Conservation (phyloP, 2,113 vertebrate genomes). For the Ancistrus triradiatus region DNA sequence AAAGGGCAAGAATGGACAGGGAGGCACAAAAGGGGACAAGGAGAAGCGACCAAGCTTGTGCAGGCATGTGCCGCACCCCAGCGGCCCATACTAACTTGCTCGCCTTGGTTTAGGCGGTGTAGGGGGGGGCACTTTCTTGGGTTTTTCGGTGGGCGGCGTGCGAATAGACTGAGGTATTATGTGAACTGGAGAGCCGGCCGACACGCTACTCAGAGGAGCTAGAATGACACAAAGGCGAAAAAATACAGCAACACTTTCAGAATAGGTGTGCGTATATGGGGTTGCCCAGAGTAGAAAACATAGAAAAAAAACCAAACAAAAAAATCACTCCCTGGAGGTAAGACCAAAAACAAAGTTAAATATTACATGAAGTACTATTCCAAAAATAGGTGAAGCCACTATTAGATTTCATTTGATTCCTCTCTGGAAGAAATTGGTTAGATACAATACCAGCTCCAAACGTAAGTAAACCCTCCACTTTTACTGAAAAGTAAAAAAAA, state of each 20-base stretch:
- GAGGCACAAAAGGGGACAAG: constrained; percentile 10
- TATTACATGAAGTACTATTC: no score
- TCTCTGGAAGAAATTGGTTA: background rate
- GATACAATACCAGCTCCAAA: no score
- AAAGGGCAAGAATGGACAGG: background rate
- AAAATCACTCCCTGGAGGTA: constrained; percentile 2
- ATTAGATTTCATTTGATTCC: background rate
- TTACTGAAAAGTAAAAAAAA: no score
- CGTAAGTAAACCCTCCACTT: no score
- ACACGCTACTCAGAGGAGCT: constrained; percentile 59
- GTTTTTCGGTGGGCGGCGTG: constrained; percentile 72
- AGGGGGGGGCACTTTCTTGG: constrained; percentile 72
- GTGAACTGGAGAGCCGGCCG: constrained; percentile 61
- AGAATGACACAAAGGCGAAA: constrained; percentile 53
- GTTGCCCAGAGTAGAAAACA: constrained; percentile 28
- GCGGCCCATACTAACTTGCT: constrained; percentile 76
- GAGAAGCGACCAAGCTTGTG: constrained; percentile 48
- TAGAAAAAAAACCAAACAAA: no score
- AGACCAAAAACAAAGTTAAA: constrained; percentile 21
- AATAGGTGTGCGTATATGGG: constrained; percentile 1
- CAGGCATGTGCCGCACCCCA: constrained; percentile 57
- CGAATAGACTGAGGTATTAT: constrained; percentile 66
- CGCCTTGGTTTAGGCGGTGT: constrained; percentile 77
- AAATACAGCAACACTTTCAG: constrained; percentile 45
- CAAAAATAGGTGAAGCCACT: no score